These are phyloP conservation scores for Drosophila mauritiana DNA, from an alignment of 1,140 invertebrate genomes.

Conservation along the genomic window DNA sequence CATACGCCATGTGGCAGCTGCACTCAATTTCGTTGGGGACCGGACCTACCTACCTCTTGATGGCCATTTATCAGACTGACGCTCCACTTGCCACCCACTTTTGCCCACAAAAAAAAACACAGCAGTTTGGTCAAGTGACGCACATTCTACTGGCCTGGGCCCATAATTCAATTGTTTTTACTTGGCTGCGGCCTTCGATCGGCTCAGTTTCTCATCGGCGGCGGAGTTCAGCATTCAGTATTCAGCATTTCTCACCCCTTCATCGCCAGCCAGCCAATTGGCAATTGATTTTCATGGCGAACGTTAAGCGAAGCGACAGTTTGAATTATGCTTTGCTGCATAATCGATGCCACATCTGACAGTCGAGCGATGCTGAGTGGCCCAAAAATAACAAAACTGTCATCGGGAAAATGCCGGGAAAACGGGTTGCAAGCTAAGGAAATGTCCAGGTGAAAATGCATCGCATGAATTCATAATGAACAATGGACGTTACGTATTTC, in stretches of 20 bases:
- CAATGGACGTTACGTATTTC: constrained; percentile 5
- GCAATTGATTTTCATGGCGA: constrained; percentile 30
- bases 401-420: constrained; percentile 5
- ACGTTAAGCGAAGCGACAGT: constrained; percentile 17
- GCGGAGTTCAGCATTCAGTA: not conserved
- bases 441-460: constrained; percentile 19
- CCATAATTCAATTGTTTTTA: constrained; percentile 50
- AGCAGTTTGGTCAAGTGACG: constrained; percentile 28
- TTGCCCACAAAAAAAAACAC: not conserved
- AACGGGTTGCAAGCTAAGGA: not conserved
- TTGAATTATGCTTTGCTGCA: constrained; percentile 21
- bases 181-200: not conserved
- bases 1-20: constrained; percentile 49
- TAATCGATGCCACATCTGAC: constrained; percentile 20
- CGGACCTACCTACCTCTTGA: constrained; percentile 15
- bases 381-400: constrained; percentile 14
- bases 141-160: constrained; percentile 15
- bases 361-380: not conserved
- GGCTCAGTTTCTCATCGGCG: constrained; percentile 5
- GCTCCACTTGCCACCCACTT: not conserved
- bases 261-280: not conserved
- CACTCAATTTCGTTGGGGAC: constrained; percentile 3
- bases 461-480: constrained; percentile 34
- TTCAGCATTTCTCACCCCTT: not conserved
- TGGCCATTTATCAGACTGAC: constrained; percentile 56